These are phyloP conservation scores for Graptemys geographica DNA, from an alignment of 2,797 vertebrate genomes.

Conservation along the genomic window DNA sequence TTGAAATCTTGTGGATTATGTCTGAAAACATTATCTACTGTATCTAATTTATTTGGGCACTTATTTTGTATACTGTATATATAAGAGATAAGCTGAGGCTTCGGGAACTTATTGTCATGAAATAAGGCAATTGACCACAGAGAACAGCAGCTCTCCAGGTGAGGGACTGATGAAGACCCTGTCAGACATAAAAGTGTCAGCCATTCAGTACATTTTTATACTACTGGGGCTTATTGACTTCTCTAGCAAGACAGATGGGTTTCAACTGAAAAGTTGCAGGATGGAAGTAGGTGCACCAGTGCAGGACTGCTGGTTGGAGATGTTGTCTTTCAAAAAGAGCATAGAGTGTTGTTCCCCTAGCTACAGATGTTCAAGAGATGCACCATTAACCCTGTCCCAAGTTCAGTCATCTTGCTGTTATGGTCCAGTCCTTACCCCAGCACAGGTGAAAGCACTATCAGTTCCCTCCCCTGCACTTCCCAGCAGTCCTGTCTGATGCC, in stretches of 20 bases:
- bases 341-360: not conserved
- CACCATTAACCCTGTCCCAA: not conserved
- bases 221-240: not conserved
- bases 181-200: not conserved
- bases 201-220: not conserved
- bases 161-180: not conserved
- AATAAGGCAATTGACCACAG: not conserved
- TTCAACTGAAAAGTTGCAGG: not conserved
- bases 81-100: not conserved
- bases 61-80: not conserved
- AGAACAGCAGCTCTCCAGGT: accelerated
- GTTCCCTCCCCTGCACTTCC: not conserved
- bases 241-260: not conserved
- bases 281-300: not conserved
- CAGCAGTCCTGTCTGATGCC: not conserved
- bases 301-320: not conserved
- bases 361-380: not conserved
- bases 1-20: not conserved
- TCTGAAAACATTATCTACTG: not conserved
- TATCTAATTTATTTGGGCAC: not conserved
- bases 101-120: accelerated
- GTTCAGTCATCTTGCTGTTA: not conserved
- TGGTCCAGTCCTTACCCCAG: not conserved
- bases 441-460: not conserved
- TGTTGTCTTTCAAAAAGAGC: accelerated